Conservation (phyloP, 2,888 invertebrate species). For the Cryptocheilus praepositus region DNA sequence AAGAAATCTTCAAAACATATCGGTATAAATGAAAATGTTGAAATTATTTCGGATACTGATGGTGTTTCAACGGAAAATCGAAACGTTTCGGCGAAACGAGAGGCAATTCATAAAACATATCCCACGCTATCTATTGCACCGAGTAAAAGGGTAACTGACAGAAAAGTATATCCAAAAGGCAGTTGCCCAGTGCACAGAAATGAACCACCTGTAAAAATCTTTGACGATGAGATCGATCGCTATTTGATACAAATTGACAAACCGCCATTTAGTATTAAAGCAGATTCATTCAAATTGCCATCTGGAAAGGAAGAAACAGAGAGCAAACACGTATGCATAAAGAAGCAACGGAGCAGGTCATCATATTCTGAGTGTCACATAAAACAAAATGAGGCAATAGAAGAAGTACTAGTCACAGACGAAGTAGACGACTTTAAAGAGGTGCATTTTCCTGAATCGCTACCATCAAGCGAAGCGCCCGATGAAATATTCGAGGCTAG, state of each 20-base stretch:
- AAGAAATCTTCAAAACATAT: constrained; percentile 4
- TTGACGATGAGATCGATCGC: constrained; percentile 44
- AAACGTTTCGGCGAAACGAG: neutral
- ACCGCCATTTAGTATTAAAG: neutral
- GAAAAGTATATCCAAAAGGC: constrained; percentile 32
- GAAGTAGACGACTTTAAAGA: too few species aligned
- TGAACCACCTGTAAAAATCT: constrained; percentile 31
- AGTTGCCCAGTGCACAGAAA: constrained; percentile 47
- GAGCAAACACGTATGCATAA: too few species aligned
- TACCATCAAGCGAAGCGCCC: too few species aligned
- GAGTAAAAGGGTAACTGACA: constrained; percentile 20
- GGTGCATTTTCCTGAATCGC: too few species aligned
- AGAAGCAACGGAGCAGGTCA: too few species aligned
- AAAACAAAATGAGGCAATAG: too few species aligned
- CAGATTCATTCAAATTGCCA: neutral
- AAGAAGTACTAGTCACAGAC: too few species aligned
- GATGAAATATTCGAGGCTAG: too few species aligned
- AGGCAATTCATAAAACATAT: neutral
- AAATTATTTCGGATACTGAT: constrained; percentile 2
- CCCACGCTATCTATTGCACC: neutral
- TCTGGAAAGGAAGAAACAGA: too few species aligned
- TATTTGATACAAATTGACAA: constrained; percentile 27
- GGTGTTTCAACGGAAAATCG: constrained; percentile 6
- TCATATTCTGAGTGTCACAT: too few species aligned
- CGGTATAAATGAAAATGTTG: neutral